Base-by-base conservation (phyloP, 2,888 invertebrate species). In the Panzeria rudis region DNA sequence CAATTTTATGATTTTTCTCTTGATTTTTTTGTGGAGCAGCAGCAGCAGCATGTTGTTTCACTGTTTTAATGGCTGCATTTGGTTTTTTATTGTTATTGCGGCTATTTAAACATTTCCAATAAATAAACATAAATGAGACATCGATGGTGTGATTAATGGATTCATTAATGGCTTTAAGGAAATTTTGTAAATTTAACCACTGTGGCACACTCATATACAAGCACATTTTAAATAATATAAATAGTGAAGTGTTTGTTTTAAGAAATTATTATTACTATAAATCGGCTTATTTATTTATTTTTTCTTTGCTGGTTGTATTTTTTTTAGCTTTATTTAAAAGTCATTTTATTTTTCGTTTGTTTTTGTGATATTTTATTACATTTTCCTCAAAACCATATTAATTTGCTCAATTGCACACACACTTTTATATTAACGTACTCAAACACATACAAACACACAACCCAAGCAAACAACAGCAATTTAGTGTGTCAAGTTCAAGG, bases 401-500 rank as follows among this genome's bases (percentile, higher is more conserved):
- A 13, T 7, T 29, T 25, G 7, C 15, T 0, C 15, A 20, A 9
- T 5, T 4, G 17, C 47, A 41, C 1, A 20, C 8, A 17, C 1
- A 15, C 32, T 32, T n/a, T 44, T 23, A 25, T 8, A n/a, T 11
- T 8, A 7, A 23, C 23, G 35, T 20, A n/a, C 23, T 41, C 5
- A 59, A 38, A 25, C 3, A 29, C 17, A 61, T n/a, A 47, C 29
- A 20, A n/a, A n/a, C 13, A 29, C 9, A 20, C 32, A 47, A 62
- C 11, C n/a, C 47, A 69, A 50, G 20, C 62, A 44, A 50, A 41
- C 59, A 73, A 64, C 44, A 23, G 29, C 23, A 41, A 68, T 81
- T 61, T 68, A 47, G 56, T 82, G 47, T 85, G 84, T 85, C 84
- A 85, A 85, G 84, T 85, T 85, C 84, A 85, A 85, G 84, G 84